A percentile compares a stretch with the other conserved stretches of the same genome.
phyloP scores from a whole-genome alignment of 2,113 vertebrate genomes.

The Galeopterus variegatus region DNA sequence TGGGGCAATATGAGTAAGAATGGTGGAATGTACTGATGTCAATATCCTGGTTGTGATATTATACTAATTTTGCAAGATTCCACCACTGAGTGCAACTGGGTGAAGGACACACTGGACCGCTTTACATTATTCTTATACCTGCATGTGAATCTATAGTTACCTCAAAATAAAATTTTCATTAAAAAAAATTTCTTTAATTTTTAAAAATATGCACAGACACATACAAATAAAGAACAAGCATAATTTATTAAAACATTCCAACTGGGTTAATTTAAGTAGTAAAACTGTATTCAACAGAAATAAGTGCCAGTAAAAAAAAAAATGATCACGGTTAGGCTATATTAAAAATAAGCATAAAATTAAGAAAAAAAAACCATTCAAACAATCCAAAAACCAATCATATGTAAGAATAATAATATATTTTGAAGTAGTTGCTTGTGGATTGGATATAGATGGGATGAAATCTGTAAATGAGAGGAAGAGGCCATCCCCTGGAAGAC shows the following conservation, averaged over 20 bases:
- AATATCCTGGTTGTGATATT: not conserved
- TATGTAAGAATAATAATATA: not conserved
- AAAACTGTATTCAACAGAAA: not conserved
- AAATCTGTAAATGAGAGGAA: not conserved
- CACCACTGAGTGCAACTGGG: not conserved
- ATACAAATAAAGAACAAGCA: constrained; percentile 3
- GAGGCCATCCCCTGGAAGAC: not conserved
- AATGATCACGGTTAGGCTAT: not conserved
- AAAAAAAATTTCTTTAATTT: constrained; percentile 15
- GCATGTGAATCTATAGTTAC: not conserved
- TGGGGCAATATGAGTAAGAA: not conserved
- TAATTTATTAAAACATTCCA: not conserved
- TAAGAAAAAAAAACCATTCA: not conserved
- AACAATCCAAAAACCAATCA: not conserved
- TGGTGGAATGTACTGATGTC: not conserved
- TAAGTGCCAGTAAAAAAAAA: not conserved
- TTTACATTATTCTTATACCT: not conserved
- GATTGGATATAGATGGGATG: not conserved
- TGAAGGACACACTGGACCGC: too few relatives aligned
- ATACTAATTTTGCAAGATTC: not conserved
- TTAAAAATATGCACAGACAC: not conserved
- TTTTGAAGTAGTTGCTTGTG: not conserved
- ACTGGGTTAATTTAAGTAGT: not conserved
- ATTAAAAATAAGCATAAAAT: not conserved
- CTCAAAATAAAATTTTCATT: not conserved